A percentile compares a stretch with the other conserved stretches of the same genome.
Evolutionary conservation across 2,888 invertebrate genomes (phyloP).

Genomic region (Rotaria sp.): DNA sequence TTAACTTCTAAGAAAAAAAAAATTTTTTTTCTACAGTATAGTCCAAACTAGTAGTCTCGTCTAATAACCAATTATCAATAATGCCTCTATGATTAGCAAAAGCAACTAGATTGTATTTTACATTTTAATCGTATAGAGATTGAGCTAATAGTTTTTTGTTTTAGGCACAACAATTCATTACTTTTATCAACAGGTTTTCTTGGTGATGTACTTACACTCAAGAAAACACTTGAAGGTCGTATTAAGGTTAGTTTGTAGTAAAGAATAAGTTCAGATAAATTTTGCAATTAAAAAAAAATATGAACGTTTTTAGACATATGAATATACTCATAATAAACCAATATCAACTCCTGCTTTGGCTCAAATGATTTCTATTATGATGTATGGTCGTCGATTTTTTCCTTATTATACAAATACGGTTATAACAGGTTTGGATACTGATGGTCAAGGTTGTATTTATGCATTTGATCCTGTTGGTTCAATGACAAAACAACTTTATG

Average conservation of each 20-base stretch:
- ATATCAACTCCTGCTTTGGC: conserved; percentile 87
- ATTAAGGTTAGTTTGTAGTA: conserved; percentile 62
- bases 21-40: too few species aligned
- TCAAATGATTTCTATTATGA: conserved; percentile 86
- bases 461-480: conserved; percentile 96
- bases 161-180: background rate
- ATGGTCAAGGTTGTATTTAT: conserved; percentile 87
- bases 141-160: too few species aligned
- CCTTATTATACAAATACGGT: conserved; percentile 94
- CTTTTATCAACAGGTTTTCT: conserved; percentile 77
- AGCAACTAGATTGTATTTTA: too few species aligned
- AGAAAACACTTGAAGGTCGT: conserved; percentile 72
- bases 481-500: conserved; percentile 73
- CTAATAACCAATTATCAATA: too few species aligned
- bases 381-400: conserved; percentile 93
- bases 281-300: background rate
- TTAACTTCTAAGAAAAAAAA: too few species aligned
- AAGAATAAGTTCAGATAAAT: conserved; percentile 45
- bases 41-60: too few species aligned
- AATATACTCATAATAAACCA: conserved; percentile 79
- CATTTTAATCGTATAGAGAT: too few species aligned
- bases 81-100: too few species aligned
- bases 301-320: conserved; percentile 62
- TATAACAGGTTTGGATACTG: conserved; percentile 82
- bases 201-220: conserved; percentile 88